Evolutionary conservation across 2,797 vertebrate genomes (phyloP).

Genomic region (Phoebastria nigripes): DNA sequence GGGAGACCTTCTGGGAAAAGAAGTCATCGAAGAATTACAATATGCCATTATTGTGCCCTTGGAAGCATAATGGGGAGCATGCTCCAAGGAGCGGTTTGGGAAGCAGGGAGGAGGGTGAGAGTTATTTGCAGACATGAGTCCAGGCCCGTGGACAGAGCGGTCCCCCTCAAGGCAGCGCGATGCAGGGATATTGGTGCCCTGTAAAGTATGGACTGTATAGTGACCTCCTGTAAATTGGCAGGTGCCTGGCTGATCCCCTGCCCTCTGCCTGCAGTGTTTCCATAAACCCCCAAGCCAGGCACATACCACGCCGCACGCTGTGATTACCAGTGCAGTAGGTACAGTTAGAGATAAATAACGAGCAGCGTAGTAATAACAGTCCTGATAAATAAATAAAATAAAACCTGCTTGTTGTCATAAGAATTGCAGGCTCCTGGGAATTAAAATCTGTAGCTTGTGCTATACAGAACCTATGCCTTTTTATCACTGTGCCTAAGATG

Average conservation of each 20-base stretch:
- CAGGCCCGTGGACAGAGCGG: background rate
- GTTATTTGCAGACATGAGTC: background rate
- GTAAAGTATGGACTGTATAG: too few relatives aligned
- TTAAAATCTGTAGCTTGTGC: background rate
- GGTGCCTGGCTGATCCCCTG: background rate
- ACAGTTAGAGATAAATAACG: background rate
- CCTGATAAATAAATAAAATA: background rate
- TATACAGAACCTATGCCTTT: background rate
- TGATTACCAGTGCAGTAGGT: background rate
- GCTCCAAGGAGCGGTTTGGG: background rate
- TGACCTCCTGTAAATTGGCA: background rate
- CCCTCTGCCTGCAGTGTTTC: background rate
- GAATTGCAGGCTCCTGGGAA: background rate
- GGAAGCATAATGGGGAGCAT: background rate
- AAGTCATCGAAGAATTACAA: slow-evolving; percentile 27
- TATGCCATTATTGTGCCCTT: background rate
- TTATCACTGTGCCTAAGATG: background rate
- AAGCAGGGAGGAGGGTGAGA: background rate
- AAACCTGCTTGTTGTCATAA: background rate
- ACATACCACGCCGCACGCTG: background rate
- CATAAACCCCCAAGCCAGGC: background rate
- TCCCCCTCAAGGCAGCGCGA: too few relatives aligned
- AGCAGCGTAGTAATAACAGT: background rate
- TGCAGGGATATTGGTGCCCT: background rate
- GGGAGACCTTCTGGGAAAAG: slow-evolving; percentile 21